Percentiles rank a stretch among this genome's conserved stretches.
phyloP scores from a whole-genome alignment of 2,797 vertebrate genomes.

The Gobio occitaniae region DNA sequence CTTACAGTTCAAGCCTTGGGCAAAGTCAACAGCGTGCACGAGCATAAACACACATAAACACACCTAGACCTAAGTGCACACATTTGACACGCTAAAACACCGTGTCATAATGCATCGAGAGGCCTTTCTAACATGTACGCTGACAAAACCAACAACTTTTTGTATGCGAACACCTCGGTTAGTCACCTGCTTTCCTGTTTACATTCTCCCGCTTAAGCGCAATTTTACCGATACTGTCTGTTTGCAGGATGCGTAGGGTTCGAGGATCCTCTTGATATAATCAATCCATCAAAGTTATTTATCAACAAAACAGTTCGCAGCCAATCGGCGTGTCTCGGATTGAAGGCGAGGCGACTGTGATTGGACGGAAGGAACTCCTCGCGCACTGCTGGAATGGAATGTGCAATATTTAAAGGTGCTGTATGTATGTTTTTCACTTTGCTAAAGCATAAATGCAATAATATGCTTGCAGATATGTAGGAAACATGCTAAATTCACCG shows the following conservation, averaged over 20 bases:
- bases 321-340: slow-evolving; percentile 32
- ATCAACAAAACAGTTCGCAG: slow-evolving; percentile 48
- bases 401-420: slow-evolving; percentile 5
- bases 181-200: neutral
- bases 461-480: too few relatives aligned
- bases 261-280: slow-evolving; percentile 27
- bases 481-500: too few relatives aligned
- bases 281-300: slow-evolving; percentile 53
- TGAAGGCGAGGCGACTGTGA: slow-evolving; percentile 37
- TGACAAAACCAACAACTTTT: slow-evolving; percentile 12
- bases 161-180: neutral
- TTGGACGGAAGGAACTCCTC: slow-evolving; percentile 17
- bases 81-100: slow-evolving; percentile 29
- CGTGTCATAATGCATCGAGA: slow-evolving; percentile 30
- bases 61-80: slow-evolving; percentile 45
- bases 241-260: slow-evolving; percentile 40
- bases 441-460: too few relatives aligned
- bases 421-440: too few relatives aligned
- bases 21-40: slow-evolving; percentile 76
- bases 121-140: slow-evolving; percentile 3
- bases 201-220: neutral
- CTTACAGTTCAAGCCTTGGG: slow-evolving; percentile 71
- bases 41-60: slow-evolving; percentile 55
- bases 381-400: slow-evolving; percentile 41
- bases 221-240: slow-evolving; percentile 29